Evolutionary conservation across 1,140 invertebrate genomes (phyloP).

Genomic region (Drosophila neocordata): DNA sequence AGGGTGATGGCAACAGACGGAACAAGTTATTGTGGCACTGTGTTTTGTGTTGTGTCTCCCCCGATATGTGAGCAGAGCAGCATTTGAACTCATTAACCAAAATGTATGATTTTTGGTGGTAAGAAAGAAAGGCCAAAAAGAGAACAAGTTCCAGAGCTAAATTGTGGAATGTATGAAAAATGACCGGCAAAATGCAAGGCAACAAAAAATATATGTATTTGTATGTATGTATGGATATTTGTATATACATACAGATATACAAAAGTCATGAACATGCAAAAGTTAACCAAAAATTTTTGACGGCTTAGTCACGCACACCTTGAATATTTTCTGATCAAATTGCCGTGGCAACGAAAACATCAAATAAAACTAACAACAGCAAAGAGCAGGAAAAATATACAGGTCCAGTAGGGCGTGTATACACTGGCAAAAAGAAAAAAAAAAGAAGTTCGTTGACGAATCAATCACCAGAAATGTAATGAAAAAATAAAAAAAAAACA

Average conservation of each 20-base stretch:
- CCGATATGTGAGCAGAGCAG: background rate
- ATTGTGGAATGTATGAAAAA: constrained; percentile 55
- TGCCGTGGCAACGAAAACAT: constrained; percentile 66
- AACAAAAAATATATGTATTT: constrained; percentile 15
- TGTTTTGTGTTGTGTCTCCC: constrained; percentile 1
- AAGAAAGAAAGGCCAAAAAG: constrained; percentile 41
- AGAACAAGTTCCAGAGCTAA: constrained; percentile 59
- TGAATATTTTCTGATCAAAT: constrained; percentile 59
- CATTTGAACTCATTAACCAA: constrained; percentile 70
- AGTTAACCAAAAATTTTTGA: constrained; percentile 63
- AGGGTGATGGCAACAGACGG: constrained; percentile 22
- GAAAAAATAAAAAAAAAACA: background rate
- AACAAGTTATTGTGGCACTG: constrained; percentile 29
- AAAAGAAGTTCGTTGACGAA: background rate
- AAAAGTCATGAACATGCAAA: constrained; percentile 63
- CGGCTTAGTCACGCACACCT: constrained; percentile 75
- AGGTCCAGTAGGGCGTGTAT: constrained; percentile 52
- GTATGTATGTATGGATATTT: constrained; percentile 1
- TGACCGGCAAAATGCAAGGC: constrained; percentile 66
- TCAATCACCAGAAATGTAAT: background rate
- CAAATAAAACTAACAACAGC: constrained; percentile 36
- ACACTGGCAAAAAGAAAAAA: constrained; percentile 6
- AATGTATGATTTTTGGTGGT: constrained; percentile 45
- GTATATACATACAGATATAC: constrained; percentile 1
- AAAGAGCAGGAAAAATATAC: constrained; percentile 45